These are phyloP conservation scores for Nebria brevicollis DNA, from an alignment of 2,888 invertebrate species.

Conservation along the genomic window DNA sequence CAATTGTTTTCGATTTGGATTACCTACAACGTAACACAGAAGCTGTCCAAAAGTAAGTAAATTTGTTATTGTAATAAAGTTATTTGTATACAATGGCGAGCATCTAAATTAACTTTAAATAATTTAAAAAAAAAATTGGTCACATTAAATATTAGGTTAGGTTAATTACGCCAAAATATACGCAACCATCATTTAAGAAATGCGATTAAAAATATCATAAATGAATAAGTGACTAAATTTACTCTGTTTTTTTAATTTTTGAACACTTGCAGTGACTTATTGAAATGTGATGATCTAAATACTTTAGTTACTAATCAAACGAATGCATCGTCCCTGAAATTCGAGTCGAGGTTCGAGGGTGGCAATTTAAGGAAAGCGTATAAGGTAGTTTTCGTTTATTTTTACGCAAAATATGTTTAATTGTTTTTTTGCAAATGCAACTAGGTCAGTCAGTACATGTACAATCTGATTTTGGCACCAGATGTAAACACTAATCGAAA, in stretches of 20 bases:
- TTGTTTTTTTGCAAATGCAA: background rate
- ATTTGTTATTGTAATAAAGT: background rate
- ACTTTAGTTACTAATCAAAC: slow-evolving; percentile 63
- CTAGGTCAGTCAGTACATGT: slow-evolving; percentile 79
- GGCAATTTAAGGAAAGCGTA: slow-evolving; percentile 86
- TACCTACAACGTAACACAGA: slow-evolving; percentile 56
- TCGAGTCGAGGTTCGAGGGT: slow-evolving; percentile 88
- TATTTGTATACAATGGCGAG: too few relatives aligned
- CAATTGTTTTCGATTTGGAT: slow-evolving; percentile 79
- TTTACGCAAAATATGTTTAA: background rate
- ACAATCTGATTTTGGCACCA: slow-evolving; percentile 83
- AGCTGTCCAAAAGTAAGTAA: slow-evolving; percentile 40
- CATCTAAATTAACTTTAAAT: too few relatives aligned
- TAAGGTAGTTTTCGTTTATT: slow-evolving; percentile 67
- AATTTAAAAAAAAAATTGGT: too few relatives aligned
- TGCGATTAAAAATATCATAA: too few relatives aligned
- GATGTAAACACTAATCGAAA: slow-evolving; percentile 83
- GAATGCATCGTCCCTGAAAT: slow-evolving; percentile 67
- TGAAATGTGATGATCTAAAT: slow-evolving; percentile 67
- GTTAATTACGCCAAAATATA: too few relatives aligned
- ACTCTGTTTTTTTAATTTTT: background rate
- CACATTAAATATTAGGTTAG: too few relatives aligned
- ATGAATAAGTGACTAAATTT: too few relatives aligned
- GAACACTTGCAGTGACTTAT: slow-evolving; percentile 56
- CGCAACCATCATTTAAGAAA: too few relatives aligned